Conservation (phyloP, 2,797 vertebrate genomes). For the Leptoclinus maculatus region DNA sequence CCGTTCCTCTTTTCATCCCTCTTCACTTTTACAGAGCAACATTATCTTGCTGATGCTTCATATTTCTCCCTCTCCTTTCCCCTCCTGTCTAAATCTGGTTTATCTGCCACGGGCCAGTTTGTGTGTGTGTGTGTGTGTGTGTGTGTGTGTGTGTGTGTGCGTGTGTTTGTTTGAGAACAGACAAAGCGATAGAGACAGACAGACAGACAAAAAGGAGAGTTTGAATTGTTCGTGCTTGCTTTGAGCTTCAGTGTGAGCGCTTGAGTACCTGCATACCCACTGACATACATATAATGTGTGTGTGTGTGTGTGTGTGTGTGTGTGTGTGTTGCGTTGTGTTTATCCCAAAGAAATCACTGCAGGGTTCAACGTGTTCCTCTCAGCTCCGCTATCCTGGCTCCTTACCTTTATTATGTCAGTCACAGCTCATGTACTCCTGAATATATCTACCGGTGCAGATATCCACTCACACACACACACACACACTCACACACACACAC, state of each 20-base stretch:
- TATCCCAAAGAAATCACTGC: slow-evolving; percentile 7
- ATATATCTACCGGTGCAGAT: slow-evolving; percentile 33
- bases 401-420: slow-evolving; percentile 56
- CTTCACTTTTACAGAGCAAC: neutral
- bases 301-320: slow-evolving; percentile 21
- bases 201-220: slow-evolving; percentile 24
- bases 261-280: neutral
- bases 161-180: slow-evolving; percentile 1
- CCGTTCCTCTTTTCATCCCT: neutral
- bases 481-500: slow-evolving; percentile 12
- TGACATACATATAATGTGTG: slow-evolving; percentile 14
- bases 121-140: neutral
- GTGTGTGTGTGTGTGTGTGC: neutral
- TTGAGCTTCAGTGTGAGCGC: slow-evolving; percentile 34
- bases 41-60: slow-evolving; percentile 43
- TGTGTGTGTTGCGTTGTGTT: slow-evolving; percentile 6
- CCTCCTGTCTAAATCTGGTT: slow-evolving; percentile 35
- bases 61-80: slow-evolving; percentile 33
- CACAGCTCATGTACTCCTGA: slow-evolving; percentile 62
- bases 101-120: slow-evolving; percentile 19
- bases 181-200: slow-evolving; percentile 13
- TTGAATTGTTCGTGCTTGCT: slow-evolving; percentile 41
- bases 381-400: slow-evolving; percentile 27
- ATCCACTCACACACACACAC: neutral
- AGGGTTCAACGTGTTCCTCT: slow-evolving; percentile 30